These are phyloP conservation scores for Troilus luridus DNA, from an alignment of 2,888 invertebrate species.

Conservation along the genomic window DNA sequence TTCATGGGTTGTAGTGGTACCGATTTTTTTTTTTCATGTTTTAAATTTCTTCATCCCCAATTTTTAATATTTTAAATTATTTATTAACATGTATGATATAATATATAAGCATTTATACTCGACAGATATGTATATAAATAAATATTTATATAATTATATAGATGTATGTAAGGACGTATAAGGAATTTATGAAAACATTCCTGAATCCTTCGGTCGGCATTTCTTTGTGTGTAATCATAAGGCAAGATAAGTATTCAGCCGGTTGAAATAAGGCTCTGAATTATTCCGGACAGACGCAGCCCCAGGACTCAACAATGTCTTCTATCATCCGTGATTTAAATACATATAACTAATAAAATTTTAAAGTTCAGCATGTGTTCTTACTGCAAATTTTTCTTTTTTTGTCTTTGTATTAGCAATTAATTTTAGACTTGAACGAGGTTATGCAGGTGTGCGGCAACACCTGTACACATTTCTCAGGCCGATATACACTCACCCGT, in stretches of 20 bases:
- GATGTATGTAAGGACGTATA: too few relatives aligned
- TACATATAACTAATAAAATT: not conserved
- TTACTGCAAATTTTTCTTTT: not conserved
- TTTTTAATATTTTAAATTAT: too few relatives aligned
- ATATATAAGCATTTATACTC: too few relatives aligned
- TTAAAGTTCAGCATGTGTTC: not conserved
- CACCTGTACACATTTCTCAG: not conserved
- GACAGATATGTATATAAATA: too few relatives aligned
- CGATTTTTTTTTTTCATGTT: too few relatives aligned
- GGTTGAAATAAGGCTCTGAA: not conserved
- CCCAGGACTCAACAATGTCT: not conserved
- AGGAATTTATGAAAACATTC: too few relatives aligned
- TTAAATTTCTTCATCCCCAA: too few relatives aligned
- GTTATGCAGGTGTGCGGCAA: not conserved
- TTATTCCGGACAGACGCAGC: not conserved
- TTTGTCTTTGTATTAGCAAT: not conserved
- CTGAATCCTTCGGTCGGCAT: not conserved
- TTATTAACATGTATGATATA: too few relatives aligned
- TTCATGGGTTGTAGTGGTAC: too few relatives aligned
- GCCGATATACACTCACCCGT: not conserved
- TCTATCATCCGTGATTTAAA: not conserved
- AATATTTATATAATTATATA: too few relatives aligned
- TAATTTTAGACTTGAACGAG: not conserved
- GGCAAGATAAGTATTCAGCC: not conserved
- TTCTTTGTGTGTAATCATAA: conserved; percentile 15